phyloP scores from a whole-genome alignment of 2,888 invertebrate genomes.

The Lissocephala sabroskyi region DNA sequence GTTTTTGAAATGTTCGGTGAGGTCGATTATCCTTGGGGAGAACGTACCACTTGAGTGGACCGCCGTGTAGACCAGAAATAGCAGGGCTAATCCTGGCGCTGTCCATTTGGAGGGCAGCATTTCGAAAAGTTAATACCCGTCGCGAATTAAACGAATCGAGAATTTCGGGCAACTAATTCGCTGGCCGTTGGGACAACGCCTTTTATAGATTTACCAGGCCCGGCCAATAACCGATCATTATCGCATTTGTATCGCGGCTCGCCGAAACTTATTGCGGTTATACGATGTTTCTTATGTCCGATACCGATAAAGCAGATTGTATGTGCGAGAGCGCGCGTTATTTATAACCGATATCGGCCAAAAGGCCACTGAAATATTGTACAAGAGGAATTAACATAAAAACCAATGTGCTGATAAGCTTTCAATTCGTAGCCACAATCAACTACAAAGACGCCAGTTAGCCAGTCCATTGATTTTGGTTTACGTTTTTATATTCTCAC shows the following conservation, averaged over 20 bases:
- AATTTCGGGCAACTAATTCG: constrained; percentile 57
- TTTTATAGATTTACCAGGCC: constrained; percentile 59
- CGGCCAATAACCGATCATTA: constrained; percentile 20
- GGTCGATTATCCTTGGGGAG: too few species aligned
- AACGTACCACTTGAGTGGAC: too few species aligned
- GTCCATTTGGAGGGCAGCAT: constrained; percentile 54
- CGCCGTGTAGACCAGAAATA: constrained; percentile 58
- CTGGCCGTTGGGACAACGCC: constrained; percentile 19
- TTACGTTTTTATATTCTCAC: neutral
- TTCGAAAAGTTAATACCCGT: constrained; percentile 32
- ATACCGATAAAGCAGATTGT: constrained; percentile 44
- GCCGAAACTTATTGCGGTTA: constrained; percentile 36
- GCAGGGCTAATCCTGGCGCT: constrained; percentile 48
- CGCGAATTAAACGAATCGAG: constrained; percentile 49
- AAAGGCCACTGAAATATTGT: constrained; percentile 3
- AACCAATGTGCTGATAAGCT: constrained; percentile 1
- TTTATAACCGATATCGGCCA: constrained; percentile 35
- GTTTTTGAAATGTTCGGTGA: too few species aligned
- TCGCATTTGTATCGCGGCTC: constrained; percentile 23
- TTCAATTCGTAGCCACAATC: too few species aligned
- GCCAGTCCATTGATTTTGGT: constrained; percentile 3
- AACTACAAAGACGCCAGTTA: constrained; percentile 39
- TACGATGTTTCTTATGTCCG: constrained; percentile 38
- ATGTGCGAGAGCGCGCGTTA: constrained; percentile 22
- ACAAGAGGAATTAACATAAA: constrained; percentile 22